These are phyloP conservation scores for Kobus ellipsiprymnus DNA, from an alignment of 2,113 vertebrate genomes.

Conservation along the genomic window DNA sequence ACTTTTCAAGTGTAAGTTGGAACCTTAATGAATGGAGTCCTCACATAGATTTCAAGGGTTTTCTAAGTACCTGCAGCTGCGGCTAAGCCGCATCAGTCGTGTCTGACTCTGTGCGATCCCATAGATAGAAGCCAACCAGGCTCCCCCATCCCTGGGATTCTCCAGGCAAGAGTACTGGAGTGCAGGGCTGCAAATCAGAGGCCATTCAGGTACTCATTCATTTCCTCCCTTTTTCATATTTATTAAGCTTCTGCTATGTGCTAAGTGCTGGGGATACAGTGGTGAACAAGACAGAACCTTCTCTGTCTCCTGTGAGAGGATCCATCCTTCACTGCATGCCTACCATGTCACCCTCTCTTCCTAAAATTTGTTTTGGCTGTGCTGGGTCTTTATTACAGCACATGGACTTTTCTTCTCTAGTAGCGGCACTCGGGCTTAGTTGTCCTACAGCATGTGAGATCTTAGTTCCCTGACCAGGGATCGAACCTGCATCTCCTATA, in stretches of 20 bases:
- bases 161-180: neutral
- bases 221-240: neutral
- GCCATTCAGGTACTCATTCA: neutral
- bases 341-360: neutral
- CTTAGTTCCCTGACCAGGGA: neutral
- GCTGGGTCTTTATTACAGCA: neutral
- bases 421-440: neutral
- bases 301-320: neutral
- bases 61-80: neutral
- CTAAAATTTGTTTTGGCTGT: neutral
- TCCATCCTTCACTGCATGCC: neutral
- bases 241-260: neutral
- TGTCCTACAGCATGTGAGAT: neutral
- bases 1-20: neutral
- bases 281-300: neutral
- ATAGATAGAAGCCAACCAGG: neutral
- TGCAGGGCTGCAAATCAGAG: neutral
- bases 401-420: neutral
- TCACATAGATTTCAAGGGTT: slow-evolving; percentile 23
- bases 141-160: neutral
- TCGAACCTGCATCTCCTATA: neutral
- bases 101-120: neutral
- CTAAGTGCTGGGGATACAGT: neutral
- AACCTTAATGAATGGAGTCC: neutral
- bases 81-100: neutral